Evolutionary conservation across 2,113 vertebrate species (phyloP).

Genomic region (Equus przewalskii): DNA sequence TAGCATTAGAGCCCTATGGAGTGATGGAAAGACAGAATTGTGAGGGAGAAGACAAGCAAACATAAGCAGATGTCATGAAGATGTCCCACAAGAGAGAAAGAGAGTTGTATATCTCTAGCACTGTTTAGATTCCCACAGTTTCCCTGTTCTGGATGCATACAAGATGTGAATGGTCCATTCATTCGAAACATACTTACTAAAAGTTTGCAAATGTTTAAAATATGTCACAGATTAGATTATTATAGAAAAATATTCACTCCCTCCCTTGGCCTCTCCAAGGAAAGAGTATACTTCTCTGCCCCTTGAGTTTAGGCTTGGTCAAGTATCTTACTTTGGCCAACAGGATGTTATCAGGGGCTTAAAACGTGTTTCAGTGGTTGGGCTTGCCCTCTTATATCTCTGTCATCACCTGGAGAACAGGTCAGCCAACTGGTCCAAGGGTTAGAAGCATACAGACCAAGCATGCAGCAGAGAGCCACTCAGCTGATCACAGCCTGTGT

Average conservation of each 20-base stretch:
- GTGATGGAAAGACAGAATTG: background rate
- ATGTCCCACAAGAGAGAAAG: background rate
- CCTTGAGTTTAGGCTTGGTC: background rate
- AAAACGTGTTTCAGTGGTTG: background rate
- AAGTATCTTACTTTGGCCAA: constrained; percentile 16
- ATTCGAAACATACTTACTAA: constrained; percentile 34
- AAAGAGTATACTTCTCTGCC: background rate
- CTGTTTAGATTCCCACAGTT: background rate
- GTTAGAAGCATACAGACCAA: background rate
- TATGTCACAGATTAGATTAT: background rate
- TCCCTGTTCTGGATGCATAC: background rate
- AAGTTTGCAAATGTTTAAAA: background rate
- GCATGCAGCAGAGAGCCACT: background rate
- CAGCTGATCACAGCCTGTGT: background rate
- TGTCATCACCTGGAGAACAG: background rate
- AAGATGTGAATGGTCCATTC: background rate
- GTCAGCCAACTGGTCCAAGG: background rate
- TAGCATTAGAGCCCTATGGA: background rate
- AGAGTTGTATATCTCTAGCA: background rate
- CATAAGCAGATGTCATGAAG: background rate
- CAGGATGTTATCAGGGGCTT: background rate
- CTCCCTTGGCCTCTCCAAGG: background rate
- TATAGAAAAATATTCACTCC: constrained; percentile 6
- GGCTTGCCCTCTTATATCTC: background rate
- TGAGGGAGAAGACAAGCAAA: background rate